These are phyloP conservation scores for Theocolax elegans DNA, from an alignment of 1,140 invertebrate species.

Conservation along the genomic window DNA sequence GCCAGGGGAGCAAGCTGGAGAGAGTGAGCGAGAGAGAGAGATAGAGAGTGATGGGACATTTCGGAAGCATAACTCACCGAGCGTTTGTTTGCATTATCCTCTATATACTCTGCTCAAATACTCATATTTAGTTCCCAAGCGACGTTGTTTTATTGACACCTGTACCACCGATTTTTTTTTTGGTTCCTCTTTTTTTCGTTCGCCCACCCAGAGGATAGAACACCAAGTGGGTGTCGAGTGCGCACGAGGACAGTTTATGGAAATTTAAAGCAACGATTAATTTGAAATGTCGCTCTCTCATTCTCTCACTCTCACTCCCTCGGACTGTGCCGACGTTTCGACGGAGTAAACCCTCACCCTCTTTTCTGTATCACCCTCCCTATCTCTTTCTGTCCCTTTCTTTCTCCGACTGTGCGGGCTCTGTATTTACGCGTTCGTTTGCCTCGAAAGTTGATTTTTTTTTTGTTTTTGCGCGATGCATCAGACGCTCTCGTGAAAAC, in stretches of 20 bases:
- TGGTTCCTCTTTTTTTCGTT: too few species aligned
- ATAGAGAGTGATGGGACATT: conserved; percentile 5
- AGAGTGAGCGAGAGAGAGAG: background rate
- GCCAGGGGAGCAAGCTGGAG: too few species aligned
- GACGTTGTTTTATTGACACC: conserved; percentile 59
- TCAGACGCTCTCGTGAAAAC: background rate
- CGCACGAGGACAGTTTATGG: conserved; percentile 20
- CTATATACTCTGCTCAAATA: conserved; percentile 56
- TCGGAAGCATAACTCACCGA: conserved; percentile 60
- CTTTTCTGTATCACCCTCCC: background rate
- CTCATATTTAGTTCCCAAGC: conserved; percentile 61
- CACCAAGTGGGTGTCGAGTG: too few species aligned
- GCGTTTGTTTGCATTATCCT: conserved; percentile 64
- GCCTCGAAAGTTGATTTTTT: background rate
- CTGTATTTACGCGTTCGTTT: conserved; percentile 10
- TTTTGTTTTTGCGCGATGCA: background rate
- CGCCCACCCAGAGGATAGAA: background rate
- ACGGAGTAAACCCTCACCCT: background rate
- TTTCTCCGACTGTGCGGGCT: too few species aligned
- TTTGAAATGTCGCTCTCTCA: conserved; percentile 23
- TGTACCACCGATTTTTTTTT: background rate
- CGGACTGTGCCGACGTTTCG: background rate
- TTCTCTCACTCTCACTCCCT: too few species aligned
- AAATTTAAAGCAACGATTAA: conserved; percentile 37
- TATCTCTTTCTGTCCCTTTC: background rate